Conservation (phyloP, 2,113 vertebrate genomes). For the Phocoena sinus region DNA sequence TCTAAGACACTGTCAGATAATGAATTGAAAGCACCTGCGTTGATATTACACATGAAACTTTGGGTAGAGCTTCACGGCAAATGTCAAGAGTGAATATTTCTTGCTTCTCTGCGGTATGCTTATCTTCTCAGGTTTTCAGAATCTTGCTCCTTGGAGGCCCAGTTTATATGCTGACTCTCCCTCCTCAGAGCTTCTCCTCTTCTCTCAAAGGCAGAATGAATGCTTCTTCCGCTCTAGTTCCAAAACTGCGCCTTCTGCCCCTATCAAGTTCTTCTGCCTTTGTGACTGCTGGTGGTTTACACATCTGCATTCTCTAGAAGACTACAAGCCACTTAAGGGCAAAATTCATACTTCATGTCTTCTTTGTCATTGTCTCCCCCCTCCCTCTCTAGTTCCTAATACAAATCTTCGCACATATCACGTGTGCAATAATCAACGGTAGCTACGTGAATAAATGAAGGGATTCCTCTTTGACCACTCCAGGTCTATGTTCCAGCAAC, state of each 20-base stretch:
- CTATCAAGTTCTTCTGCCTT: neutral
- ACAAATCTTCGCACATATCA: neutral
- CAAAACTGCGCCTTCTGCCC: neutral
- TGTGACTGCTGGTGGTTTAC: neutral
- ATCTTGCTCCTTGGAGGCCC: neutral
- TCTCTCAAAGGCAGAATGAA: neutral
- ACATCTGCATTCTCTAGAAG: neutral
- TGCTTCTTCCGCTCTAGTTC: neutral
- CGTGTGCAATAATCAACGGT: neutral
- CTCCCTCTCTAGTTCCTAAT: neutral
- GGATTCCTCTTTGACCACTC: neutral
- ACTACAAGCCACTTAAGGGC: neutral
- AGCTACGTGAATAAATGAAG: neutral
- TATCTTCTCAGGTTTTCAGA: neutral
- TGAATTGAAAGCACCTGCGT: neutral
- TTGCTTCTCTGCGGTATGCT: neutral
- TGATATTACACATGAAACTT: neutral
- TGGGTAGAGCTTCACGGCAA: neutral
- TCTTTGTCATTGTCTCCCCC: neutral
- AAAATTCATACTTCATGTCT: neutral
- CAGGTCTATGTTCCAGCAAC: neutral
- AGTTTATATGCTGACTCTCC: too few relatives aligned
- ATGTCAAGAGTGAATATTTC: neutral
- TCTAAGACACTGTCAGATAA: neutral
- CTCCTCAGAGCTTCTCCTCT: neutral